These are phyloP conservation scores for Scalopus aquaticus DNA, from an alignment of 2,113 vertebrate genomes.

Conservation along the genomic window DNA sequence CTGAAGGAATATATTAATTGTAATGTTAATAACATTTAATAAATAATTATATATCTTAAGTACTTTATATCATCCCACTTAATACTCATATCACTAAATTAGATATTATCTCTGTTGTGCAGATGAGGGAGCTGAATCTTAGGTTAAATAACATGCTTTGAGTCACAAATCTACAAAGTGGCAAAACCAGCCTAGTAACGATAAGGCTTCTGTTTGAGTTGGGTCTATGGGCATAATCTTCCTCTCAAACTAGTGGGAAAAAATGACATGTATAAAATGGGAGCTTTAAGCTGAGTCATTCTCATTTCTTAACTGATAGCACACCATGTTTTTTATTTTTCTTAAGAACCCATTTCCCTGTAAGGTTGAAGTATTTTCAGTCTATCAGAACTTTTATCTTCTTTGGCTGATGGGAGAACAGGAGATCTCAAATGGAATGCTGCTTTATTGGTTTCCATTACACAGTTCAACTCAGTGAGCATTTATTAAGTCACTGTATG, in stretches of 20 bases:
- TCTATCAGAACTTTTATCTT: not conserved
- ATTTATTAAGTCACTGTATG: not conserved
- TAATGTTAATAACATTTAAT: conserved; percentile 37
- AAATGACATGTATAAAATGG: not conserved
- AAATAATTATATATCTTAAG: conserved; percentile 6
- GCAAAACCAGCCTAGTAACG: not conserved
- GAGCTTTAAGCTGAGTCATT: not conserved
- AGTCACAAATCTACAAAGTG: not conserved
- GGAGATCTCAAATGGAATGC: not conserved
- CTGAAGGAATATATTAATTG: not conserved
- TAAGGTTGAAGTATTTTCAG: not conserved
- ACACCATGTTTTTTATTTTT: not conserved
- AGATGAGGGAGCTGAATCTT: conserved; percentile 16
- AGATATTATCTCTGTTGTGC: not conserved
- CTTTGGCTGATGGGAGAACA: conserved; percentile 23
- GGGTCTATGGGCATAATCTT: not conserved
- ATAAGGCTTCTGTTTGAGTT: not conserved
- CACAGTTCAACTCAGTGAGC: not conserved
- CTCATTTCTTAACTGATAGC: not conserved
- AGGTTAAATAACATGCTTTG: not conserved
- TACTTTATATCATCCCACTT: conserved; percentile 3
- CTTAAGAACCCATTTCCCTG: not conserved
- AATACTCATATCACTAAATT: not conserved
- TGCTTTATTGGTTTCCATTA: not conserved
- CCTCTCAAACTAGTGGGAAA: not conserved